Percentiles rank a stretch among this genome's conserved stretches.
Conservation (phyloP, 2,888 invertebrate species). For the Brachyptera putata region DNA sequence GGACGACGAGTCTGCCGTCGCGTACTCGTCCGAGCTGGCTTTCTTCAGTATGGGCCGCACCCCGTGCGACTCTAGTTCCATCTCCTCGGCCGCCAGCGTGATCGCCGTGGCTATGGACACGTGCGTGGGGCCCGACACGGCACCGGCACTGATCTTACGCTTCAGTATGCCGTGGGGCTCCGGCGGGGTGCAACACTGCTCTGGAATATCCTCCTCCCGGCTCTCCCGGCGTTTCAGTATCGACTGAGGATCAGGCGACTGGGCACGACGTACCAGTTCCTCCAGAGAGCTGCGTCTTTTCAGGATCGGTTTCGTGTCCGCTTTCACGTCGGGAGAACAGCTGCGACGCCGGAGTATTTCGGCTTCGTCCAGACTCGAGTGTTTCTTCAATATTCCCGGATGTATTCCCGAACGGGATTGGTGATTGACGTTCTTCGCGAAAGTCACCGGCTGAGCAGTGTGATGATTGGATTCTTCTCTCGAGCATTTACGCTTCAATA, state of each 20-base stretch:
- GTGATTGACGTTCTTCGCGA: constrained; percentile 64
- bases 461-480: constrained; percentile 25
- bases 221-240: constrained; percentile 68
- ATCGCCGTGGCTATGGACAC: constrained; percentile 44
- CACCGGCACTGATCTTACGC: no score
- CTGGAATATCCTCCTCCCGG: constrained; percentile 51
- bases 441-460: constrained; percentile 53
- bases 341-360: constrained; percentile 64
- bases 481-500: constrained; percentile 54
- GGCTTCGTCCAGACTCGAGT: constrained; percentile 75
- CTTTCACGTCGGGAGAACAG: constrained; percentile 64
- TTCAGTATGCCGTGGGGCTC: constrained; percentile 81
- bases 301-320: constrained; percentile 54
- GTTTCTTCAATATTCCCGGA: constrained; percentile 73
- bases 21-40: constrained; percentile 64
- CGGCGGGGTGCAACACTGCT: constrained; percentile 63
- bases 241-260: constrained; percentile 57
- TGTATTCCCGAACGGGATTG: background rate
- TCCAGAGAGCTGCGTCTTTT: constrained; percentile 66
- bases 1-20: constrained; percentile 33
- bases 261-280: constrained; percentile 57
- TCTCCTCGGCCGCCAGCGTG: constrained; percentile 45
- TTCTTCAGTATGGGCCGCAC: constrained; percentile 79
- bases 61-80: constrained; percentile 34
- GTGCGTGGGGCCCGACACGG: constrained; percentile 8